Base-by-base conservation (phyloP, 2,113 vertebrate genomes). In the Aix galericulata region DNA sequence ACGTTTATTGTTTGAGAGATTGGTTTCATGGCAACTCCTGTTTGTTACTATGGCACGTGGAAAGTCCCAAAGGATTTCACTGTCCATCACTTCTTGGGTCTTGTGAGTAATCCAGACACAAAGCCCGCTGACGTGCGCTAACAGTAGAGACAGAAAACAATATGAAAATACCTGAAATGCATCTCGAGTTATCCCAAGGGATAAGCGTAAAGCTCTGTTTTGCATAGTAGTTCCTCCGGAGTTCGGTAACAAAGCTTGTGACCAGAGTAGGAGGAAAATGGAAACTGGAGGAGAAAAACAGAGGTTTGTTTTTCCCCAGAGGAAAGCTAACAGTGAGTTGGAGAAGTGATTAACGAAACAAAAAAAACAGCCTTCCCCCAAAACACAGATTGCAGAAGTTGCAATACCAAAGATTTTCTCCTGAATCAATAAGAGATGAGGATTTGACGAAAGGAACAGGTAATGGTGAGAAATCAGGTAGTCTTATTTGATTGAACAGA, bases 11-110 rank as follows among this genome's bases (percentile, higher is more conserved):
- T 88, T 38, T 9, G 64, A 88, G 82, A 79, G 71, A 25, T 27
- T 77, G 81, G 59, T 88, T 92, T 94, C 42, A 46, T 86, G 89
- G 91, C 94, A 96, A 29, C 94, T 95, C 71, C 44, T 77, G 53
- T 80, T 87, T 82, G 66, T 92, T 93, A 56, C 81, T 74, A 16
- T 67, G 67, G 59, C 36, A 79, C 32, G 22, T 29, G 67, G 32
- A 17, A 82, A 80, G 83, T 86, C 82, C 69, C 36, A 76, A 20
- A 64, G 63, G 74, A 60, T 90, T 95, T 90, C 72, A 44, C 44
- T 91, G 78, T 75, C 76, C 69, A 8, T 94, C 88, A 64, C 79
- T 95, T 93, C 44, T 71, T 44, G 42, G 38, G 53, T 73, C 80
- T 58, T 60, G 40, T 76, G 67, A 66, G 50, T 76, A 53, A 38